Base-by-base conservation (phyloP, 2,888 invertebrate genomes). In the Alentia gelatinosa region DNA sequence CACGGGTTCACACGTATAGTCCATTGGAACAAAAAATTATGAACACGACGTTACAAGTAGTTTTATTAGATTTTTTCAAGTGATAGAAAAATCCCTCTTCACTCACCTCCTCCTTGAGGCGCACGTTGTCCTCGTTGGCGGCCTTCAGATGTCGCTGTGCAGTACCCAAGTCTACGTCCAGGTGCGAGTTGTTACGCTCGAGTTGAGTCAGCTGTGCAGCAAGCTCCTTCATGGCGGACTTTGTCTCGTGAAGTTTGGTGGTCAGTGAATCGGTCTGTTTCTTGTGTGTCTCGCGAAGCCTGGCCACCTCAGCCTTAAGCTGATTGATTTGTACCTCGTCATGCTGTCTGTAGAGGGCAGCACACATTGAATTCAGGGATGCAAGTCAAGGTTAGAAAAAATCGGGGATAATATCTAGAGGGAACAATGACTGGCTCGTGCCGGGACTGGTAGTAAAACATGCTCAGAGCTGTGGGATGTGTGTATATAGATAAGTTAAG, bases 71-170 rank as follows among this genome's bases (percentile, higher is more conserved):
- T n/a, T n/a, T n/a, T n/a, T n/a, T n/a, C n/a, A n/a, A n/a, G n/a
- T n/a, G n/a, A n/a, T n/a, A n/a, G n/a, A n/a, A n/a, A n/a, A n/a
- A n/a, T n/a, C n/a, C n/a, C n/a, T n/a, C n/a, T 56, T 56, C n/a
- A 15, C 92, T 91, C 91, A 96, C 96, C 95, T 97, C 97, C 94
- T 97, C 97, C 94, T 97, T 97, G 0, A 97, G 95, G 39, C 96
- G 93, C 35, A 96, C 95, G 74, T 96, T 96, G 92, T 97, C 97
- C 23, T 94, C 94, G 74, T 93, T 94, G 56, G 94, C 93, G 3
- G 92, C 92, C 4, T 94, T 94, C 33, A 95, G 91, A n/a, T 93
- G 92, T 19, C 94, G 92, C 84, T 92, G 93, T 89, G 94, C 93
- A 40, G 93, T 94, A 15, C 94, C 94, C 50, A 94, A 68, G 50